phyloP scores from a whole-genome alignment of 2,113 vertebrate genomes.

The Plestiodon gilberti region DNA sequence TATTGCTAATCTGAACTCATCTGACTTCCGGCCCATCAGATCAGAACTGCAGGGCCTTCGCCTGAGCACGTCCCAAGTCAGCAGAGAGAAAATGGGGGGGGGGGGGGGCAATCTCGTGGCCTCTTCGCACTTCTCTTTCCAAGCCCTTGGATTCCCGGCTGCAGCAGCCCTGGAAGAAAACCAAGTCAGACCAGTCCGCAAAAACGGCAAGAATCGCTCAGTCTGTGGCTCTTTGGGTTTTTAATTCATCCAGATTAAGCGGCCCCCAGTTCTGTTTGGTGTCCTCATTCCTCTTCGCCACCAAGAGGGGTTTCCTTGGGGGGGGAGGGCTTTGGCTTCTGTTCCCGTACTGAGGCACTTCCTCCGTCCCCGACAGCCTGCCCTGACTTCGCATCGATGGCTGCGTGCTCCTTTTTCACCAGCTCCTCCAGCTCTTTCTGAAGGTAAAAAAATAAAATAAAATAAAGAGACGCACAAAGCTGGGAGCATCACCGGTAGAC shows the following conservation, averaged over 20 bases:
- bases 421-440: slow-evolving; percentile 88
- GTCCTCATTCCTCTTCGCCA: slow-evolving; percentile 2
- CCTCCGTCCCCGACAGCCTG: background rate
- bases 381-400: slow-evolving; percentile 76
- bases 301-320: background rate
- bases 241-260: background rate
- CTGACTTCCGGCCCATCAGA: background rate
- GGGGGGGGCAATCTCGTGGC: too few species aligned
- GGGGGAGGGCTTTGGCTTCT: background rate
- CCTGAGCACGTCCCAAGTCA: background rate
- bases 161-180: background rate
- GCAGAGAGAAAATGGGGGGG: background rate
- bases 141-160: background rate
- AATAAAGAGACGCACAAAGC: background rate
- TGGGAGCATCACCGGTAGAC: background rate
- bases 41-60: background rate
- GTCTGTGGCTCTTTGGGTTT: background rate
- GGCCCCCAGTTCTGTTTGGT: background rate
- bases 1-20: background rate
- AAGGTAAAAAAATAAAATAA: background rate
- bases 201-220: background rate
- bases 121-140: background rate
- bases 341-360: background rate
- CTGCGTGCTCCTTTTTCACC: slow-evolving; percentile 81
- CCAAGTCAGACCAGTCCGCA: background rate